Evolutionary conservation across 1,140 invertebrate species (phyloP), one percentile per base, ranked within the genome.

Genomic region (Bacillus rossius): DNA sequence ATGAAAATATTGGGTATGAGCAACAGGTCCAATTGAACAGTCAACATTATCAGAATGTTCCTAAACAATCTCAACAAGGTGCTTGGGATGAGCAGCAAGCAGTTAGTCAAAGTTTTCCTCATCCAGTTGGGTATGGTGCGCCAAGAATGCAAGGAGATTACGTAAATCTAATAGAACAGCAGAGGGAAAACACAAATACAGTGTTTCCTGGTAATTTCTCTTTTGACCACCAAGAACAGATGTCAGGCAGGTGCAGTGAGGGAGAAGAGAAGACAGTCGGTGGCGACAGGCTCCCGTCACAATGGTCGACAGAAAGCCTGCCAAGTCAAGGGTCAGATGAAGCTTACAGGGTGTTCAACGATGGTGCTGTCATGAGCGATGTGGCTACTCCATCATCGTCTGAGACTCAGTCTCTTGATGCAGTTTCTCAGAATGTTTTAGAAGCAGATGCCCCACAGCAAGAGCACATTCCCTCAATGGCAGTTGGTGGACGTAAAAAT

Each of bases 241-340:
- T 40, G 14, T 42, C 22, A 13, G 16, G 40, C 16, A 13, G 38
- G 43, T 20, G 16, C 26, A 50, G 48, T 29, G 16, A 23, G 4
- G 17, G 34, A 26, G 16, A 50, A 50, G 37, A 16, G 37, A 29
- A 50, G 25, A 29, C 2, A 2, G 8, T 43, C 2, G n/a, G 41
- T 7, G 14, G 19, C 13, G 45, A 57, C 10, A 40, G 23, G 2
- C 49, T 59, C 16, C 25, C 49, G 29, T 29, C 49, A 22, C 57
- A 53, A 17, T 59, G 57, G 57, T 59, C 57, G 14, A 54, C 57
- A 10, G 57, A 59, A 34, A 59, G 57, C 38, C 16, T 59, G 1
- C 57, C 57, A 34, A 59, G 57, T 48, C 55, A 57, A 19, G 55
- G 55, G 7, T 53, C 49, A 16, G 57, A 52, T 8, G 57, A 59